Percentiles rank a stretch among this genome's conserved stretches.
phyloP scores from a whole-genome alignment of 2,888 invertebrate species.

The Cyaniris semiargus region DNA sequence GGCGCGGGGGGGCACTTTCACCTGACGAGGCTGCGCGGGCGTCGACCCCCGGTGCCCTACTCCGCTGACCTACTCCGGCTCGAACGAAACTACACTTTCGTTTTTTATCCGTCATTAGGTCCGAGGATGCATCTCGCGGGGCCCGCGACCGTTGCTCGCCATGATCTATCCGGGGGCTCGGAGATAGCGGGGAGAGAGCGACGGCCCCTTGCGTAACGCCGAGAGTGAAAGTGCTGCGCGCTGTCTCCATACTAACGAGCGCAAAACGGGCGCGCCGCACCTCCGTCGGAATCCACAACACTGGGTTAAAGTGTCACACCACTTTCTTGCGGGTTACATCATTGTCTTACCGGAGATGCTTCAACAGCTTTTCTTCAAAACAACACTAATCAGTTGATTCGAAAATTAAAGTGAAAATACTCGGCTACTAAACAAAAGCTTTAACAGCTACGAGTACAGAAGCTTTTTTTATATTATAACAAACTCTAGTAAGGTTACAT shows the following conservation, averaged over 20 bases:
- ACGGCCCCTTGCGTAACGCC: slow-evolving; percentile 68
- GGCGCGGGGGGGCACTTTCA: slow-evolving; percentile 73
- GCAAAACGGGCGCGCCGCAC: slow-evolving; percentile 64
- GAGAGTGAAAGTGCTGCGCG: slow-evolving; percentile 76
- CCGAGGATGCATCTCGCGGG: slow-evolving; percentile 69
- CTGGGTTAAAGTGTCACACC: slow-evolving; percentile 69
- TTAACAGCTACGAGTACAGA: too few relatives aligned
- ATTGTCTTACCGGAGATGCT: slow-evolving; percentile 39
- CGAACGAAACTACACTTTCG: slow-evolving; percentile 77
- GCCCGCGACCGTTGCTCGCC: slow-evolving; percentile 53
- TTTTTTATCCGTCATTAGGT: slow-evolving; percentile 70
- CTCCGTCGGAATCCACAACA: slow-evolving; percentile 58
- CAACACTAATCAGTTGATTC: neutral
- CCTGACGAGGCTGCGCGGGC: slow-evolving; percentile 78
- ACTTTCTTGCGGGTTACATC: slow-evolving; percentile 63
- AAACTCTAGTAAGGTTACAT: neutral
- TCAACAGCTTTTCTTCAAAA: neutral
- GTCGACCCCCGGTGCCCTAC: slow-evolving; percentile 77
- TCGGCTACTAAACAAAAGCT: neutral
- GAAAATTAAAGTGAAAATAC: neutral
- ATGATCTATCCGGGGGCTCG: slow-evolving; percentile 46
- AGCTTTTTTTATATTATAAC: neutral
- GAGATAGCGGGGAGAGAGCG: slow-evolving; percentile 55
- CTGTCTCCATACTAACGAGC: slow-evolving; percentile 76
- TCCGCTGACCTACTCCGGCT: slow-evolving; percentile 75